A percentile compares a stretch with the other conserved stretches of the same genome.
These are phyloP conservation scores for Melanaphis sacchari DNA, from an alignment of 1,140 invertebrate genomes.

Conservation along the genomic window DNA sequence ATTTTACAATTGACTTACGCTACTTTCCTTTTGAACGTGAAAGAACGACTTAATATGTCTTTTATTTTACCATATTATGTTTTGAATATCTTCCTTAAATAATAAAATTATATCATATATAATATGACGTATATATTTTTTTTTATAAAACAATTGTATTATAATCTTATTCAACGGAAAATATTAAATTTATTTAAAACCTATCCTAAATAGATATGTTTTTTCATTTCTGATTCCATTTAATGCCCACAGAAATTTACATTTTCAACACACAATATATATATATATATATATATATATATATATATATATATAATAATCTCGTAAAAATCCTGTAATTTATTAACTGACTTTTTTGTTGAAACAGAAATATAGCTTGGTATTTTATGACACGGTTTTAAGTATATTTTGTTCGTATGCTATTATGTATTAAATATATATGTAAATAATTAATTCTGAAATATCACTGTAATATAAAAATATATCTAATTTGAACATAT, in stretches of 20 bases:
- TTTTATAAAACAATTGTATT: neutral
- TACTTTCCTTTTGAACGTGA: neutral
- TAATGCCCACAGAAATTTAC: neutral
- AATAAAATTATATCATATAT: neutral
- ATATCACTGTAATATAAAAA: conserved; percentile 20
- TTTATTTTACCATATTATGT: neutral
- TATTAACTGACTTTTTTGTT: conserved; percentile 38
- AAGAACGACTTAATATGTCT: neutral
- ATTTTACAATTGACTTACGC: neutral
- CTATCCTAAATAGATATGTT: neutral
- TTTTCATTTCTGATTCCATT: neutral
- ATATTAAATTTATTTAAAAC: conserved; percentile 6
- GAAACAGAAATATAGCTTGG: neutral
- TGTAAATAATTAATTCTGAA: conserved; percentile 48
- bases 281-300: neutral
- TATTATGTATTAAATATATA: conserved; percentile 25
- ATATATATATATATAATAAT: neutral
- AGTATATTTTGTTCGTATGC: neutral
- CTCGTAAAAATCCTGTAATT: conserved; percentile 43
- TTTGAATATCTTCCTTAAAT: neutral
- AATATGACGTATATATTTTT: neutral
- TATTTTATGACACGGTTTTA: conserved; percentile 16
- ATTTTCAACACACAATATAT: neutral
- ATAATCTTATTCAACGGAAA: neutral
- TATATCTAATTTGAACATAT: neutral